Base-by-base conservation (phyloP, 2,888 invertebrate genomes). In the Nipponacmea schrenckii region DNA sequence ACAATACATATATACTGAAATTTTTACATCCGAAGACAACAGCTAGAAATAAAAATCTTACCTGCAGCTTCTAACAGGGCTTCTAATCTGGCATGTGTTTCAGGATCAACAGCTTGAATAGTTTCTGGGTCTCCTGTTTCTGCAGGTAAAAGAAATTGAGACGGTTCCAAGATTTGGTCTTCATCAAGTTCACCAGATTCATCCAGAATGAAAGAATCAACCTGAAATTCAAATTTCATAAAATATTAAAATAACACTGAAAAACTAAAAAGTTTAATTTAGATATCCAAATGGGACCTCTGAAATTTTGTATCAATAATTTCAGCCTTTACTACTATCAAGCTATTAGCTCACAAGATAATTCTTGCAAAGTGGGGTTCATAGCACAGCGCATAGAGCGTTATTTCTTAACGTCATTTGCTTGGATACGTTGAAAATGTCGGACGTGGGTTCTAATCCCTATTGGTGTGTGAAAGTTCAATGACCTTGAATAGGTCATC, bases 61-160 rank as follows among this genome's bases (percentile, higher is more conserved):
- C 93, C 95, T 88, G 97, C 97, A 86, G 96, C 97, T 91, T 97
- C 96, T 79, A 97, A 92, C 80, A 98, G 92, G 79, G 96, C 96
- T 91, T 96, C 96, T 75, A 98, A 92, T 83, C 96, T 91, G 68
- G 95, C 95, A 90, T 96, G 95, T 84, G 96, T 95, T 89, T 95
- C 95, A 64, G 94, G 94, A 81, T 90, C 90, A 17, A 90, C 81
- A 63, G 83, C 81, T 68, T 83, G 84, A 67, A 84, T 74, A 63
- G 71, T 70, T 31, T 83, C 83, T 31, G 81, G 79, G 50, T 81
- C 83, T 71, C 85, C 85, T 62, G 84, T 81, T 71, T 88, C 91
- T 31, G 92, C 90, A 76, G 91, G 91, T 80, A 93, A 88, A 78
- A 93, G 89, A 88, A 93, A 93, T 86, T 92, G 93, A 64, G 92